Evolutionary conservation across 1,140 invertebrate species (phyloP).

Genomic region (Helicoverpa armigera): DNA sequence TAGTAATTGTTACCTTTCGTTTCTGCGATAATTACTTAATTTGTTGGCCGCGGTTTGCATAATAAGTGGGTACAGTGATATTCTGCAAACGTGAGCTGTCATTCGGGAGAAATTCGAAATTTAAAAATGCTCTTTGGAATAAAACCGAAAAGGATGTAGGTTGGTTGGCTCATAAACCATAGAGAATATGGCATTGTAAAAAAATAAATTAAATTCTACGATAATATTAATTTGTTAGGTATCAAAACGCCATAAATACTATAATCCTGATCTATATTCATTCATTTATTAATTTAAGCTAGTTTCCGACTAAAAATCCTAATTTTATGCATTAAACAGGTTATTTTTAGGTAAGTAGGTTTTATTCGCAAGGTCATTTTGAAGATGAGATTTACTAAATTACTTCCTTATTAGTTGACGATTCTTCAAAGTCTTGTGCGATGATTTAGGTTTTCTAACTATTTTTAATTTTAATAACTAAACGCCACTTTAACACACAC

Average conservation of each 20-base stretch:
- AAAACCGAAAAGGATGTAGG: not conserved
- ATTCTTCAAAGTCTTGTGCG: no score
- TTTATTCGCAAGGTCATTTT: not conserved
- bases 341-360: not conserved
- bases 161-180: no score
- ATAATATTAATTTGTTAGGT: no score
- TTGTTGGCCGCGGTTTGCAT: constrained; percentile 65
- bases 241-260: no score
- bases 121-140: not conserved
- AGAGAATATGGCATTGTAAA: no score
- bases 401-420: no score
- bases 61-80: constrained; percentile 44
- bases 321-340: not conserved
- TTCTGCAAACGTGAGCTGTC: constrained; percentile 37
- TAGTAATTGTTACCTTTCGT: constrained; percentile 68
- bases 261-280: constrained; percentile 3
- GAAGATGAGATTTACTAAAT: not conserved
- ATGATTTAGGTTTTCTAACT: no score
- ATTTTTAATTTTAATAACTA: no score
- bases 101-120: constrained; percentile 26
- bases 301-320: not conserved
- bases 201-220: no score
- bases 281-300: not conserved
- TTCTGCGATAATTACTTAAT: constrained; percentile 64
- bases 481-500: no score